Evolutionary conservation across 2,888 invertebrate species (phyloP).

Genomic region (Heliconius hortense): DNA sequence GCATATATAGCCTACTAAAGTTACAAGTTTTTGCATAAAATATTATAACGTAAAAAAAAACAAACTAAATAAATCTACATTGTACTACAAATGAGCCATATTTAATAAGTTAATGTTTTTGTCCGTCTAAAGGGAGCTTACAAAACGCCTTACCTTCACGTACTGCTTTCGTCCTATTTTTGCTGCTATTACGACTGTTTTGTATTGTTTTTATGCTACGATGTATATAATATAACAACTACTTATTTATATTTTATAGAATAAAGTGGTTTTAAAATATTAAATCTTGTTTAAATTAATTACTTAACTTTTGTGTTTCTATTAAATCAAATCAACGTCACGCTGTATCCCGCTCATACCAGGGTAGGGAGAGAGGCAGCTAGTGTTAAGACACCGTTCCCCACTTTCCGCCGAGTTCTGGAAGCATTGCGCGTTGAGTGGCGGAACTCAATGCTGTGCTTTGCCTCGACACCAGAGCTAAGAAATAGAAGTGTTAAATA

Average conservation of each 20-base stretch:
- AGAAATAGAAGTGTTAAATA: no score
- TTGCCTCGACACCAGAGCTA: no score
- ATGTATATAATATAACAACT: constrained; percentile 54
- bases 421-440: no score
- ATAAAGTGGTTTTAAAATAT: constrained; percentile 62
- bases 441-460: no score
- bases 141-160: constrained; percentile 12
- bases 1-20: background rate
- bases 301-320: background rate
- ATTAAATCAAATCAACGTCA: no score
- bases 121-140: constrained; percentile 6
- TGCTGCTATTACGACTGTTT: constrained; percentile 49
- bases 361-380: no score
- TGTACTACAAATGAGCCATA: background rate
- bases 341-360: no score
- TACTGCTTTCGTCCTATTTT: constrained; percentile 31
- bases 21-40: background rate
- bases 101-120: constrained; percentile 2
- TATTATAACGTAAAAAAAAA: background rate
- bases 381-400: no score
- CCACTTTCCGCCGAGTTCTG: no score
- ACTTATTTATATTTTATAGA: constrained; percentile 66
- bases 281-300: constrained; percentile 12
- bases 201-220: constrained; percentile 63
- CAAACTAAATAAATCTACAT: background rate